Percentiles rank a stretch among this genome's conserved stretches.
These are phyloP conservation scores for Drosophila antonietae DNA, from an alignment of 2,888 invertebrate species.

Conservation along the genomic window DNA sequence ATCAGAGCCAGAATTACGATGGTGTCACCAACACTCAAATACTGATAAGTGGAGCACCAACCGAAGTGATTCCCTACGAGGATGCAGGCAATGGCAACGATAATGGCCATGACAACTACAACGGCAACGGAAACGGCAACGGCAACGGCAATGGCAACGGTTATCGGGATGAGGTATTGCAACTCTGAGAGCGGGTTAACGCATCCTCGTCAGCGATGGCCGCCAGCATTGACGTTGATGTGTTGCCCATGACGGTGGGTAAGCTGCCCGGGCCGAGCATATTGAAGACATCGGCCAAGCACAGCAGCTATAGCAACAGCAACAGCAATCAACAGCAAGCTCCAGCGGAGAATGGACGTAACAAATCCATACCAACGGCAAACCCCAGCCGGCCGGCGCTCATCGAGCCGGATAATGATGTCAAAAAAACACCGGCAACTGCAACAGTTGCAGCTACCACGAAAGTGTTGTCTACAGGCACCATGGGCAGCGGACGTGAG, in stretches of 20 bases:
- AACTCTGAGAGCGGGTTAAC: constrained; percentile 86
- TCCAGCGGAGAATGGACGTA: constrained; percentile 61
- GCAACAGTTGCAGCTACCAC: constrained; percentile 53
- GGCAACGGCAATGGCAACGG: constrained; percentile 50
- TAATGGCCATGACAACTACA: constrained; percentile 37
- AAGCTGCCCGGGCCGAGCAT: constrained; percentile 84
- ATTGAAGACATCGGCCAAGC: constrained; percentile 83
- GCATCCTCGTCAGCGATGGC: constrained; percentile 73
- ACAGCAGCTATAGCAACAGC: constrained; percentile 36
- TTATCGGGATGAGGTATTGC: constrained; percentile 78
- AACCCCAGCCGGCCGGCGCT: constrained; percentile 79
- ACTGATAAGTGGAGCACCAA: constrained; percentile 79
- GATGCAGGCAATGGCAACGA: constrained; percentile 43
- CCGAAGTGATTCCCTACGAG: constrained; percentile 65
- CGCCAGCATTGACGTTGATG: constrained; percentile 52
- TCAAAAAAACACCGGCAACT: constrained; percentile 42
- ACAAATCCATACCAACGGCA: constrained; percentile 30
- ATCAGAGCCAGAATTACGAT: constrained; percentile 84
- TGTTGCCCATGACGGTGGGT: constrained; percentile 54
- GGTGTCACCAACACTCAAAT: constrained; percentile 85
- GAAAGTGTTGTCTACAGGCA: constrained; percentile 75
- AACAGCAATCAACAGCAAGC: constrained; percentile 44
- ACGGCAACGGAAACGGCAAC: constrained; percentile 27
- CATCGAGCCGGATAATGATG: constrained; percentile 68
- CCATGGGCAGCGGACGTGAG: constrained; percentile 80